Base-by-base conservation (phyloP, 2,797 vertebrate genomes). In the Luscinia luscinia region DNA sequence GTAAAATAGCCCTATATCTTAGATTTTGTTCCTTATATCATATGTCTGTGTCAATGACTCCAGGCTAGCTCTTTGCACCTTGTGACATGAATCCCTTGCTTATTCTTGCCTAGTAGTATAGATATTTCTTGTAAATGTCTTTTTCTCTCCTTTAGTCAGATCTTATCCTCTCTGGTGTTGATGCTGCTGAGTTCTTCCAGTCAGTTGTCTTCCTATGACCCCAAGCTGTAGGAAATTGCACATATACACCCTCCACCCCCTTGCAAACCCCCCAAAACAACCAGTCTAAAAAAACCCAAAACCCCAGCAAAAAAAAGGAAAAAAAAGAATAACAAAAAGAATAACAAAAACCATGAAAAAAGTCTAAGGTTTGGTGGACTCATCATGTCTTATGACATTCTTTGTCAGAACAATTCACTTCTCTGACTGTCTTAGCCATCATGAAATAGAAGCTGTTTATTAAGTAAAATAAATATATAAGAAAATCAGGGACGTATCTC, bases 201-300 rank as follows among this genome's bases (percentile, higher is more conserved):
- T 30, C 26, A 87, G 17, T 19, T 48, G 12, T 9, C 11, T 83
- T 75, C 15, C 17, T 66, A 26, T 26, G 36, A 82, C 2, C 5
- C 8, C 11, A 26, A 48, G 8, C 9, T 58, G 7, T 6, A 43
- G n/a, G 18, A 26, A 69, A 69, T 59, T 52, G 26, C 14, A 61
- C 21, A 54, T 17, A 19, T 8, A 51, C 1, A 26, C 1, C 3
- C 6, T 6, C 2, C 6, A 11, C 4, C 1, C 7, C 5, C 13
- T 54, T 69, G 14, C 14, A 86, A 69, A 0, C 3, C 11, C 5
- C 16, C 16, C 4, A 9, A 36, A 61, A 16, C 4, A 41, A 32
- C 6, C 15, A 30, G 6, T 7, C 5, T 16, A 21, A 57, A 43
- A 41, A 32, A 17, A 0, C 12, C 3, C 6, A 23, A 76, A 76